Base-by-base conservation (phyloP, 1,140 invertebrate species). In the Dreissena polymorpha region DNA sequence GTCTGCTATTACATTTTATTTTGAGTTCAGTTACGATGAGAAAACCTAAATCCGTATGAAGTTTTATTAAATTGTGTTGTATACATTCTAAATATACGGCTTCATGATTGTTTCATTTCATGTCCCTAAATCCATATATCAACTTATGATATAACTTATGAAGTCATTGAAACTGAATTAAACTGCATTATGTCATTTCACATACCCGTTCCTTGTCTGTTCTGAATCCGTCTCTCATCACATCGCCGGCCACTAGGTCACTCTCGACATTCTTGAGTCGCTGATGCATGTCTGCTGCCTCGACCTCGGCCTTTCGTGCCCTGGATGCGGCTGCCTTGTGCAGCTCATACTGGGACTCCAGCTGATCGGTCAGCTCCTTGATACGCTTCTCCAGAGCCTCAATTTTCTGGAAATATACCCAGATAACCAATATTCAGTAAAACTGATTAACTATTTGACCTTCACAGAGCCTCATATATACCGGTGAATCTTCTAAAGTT, bases 161-260 rank as follows among this genome's bases (percentile, higher is more conserved):
- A 39, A 39, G 8, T 39, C 3, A 39, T 39, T 39, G 39, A 39
- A 39, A 5, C 39, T 39, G 39, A 39, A 8, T 39, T 39, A 39
- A 39, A 39, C 39, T 60, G n/a, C n/a, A 60, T n/a, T 60, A 23
- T n/a, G 3, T 60, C 57, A 71, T 55, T 27, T 25, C 25, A 77
- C 85, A 76, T 86, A 93, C 92, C 84, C 88, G 89, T 78, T 92
- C 91, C 84, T 92, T 92, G 83, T 93, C 92, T 55, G 84, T 78
- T 72, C 88, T 91, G 68, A 93, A 89, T 18, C 90, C 90, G 68
- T 93, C 92, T 55, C 91, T 86, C 18, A 93, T 83, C 2, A 92
- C 90, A 76, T 93, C 93, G 21, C 89, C 90, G 12, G 92, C 89
- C 55, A 89, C 89, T 65, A 92, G 84, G 60, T 93, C 93, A 18